A percentile compares a stretch with the other conserved stretches of the same genome.
These are phyloP conservation scores for Columbina picui DNA, from an alignment of 2,113 vertebrate genomes.

Conservation along the genomic window DNA sequence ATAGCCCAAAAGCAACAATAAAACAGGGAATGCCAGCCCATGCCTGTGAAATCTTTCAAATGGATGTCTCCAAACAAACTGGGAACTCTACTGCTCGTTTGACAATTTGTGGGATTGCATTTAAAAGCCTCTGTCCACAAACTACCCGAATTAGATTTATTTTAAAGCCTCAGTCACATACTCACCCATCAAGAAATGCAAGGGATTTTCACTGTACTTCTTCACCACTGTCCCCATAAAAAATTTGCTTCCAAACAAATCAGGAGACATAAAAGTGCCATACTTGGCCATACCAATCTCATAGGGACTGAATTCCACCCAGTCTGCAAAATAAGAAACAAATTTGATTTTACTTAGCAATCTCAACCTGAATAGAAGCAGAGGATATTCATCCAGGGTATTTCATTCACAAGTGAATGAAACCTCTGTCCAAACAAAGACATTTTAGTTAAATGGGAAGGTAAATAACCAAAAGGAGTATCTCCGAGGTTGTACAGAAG, in stretches of 20 bases:
- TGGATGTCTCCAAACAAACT: background rate
- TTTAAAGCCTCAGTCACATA: background rate
- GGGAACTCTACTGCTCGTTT: background rate
- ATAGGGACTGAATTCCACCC: conserved; percentile 97
- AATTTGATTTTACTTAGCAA: background rate
- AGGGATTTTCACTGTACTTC: conserved; percentile 92
- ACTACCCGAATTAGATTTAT: background rate
- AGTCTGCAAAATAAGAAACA: conserved; percentile 81
- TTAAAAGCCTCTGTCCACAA: background rate
- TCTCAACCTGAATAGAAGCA: background rate
- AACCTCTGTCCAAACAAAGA: background rate
- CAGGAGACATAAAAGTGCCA: conserved; percentile 96
- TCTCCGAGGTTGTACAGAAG: background rate
- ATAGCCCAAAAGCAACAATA: background rate
- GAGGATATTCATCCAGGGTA: background rate
- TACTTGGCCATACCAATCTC: conserved; percentile 99
- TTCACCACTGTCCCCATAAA: conserved; percentile 95
- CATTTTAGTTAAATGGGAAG: background rate
- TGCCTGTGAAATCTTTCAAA: background rate
- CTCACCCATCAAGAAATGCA: conserved; percentile 98
- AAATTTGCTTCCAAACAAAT: conserved; percentile 97
- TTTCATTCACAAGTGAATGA: background rate
- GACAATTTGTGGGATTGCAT: background rate
- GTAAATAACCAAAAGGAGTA: background rate
- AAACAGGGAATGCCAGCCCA: background rate